Evolutionary conservation across 2,888 invertebrate genomes (phyloP).

Genomic region (Drosophila crucigera): DNA sequence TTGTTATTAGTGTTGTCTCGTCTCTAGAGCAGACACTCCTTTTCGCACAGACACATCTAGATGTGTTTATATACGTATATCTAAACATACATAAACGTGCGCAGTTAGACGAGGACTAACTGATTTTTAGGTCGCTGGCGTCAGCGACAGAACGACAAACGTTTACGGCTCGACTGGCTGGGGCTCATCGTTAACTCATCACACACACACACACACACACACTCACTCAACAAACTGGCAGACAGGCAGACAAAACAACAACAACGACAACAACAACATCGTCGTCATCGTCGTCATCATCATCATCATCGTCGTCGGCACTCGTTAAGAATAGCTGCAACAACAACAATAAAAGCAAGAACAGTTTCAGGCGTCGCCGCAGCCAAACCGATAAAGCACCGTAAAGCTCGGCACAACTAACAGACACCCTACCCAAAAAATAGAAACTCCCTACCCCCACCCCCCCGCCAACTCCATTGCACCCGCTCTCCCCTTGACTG

Average conservation of each 20-base stretch:
- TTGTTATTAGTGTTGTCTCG: conserved; percentile 55
- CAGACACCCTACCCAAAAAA: conserved; percentile 17
- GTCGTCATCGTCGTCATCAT: conserved; percentile 27
- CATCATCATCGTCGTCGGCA: conserved; percentile 40
- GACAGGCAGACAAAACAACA: conserved; percentile 64
- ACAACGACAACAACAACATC: conserved; percentile 7
- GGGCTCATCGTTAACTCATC: conserved; percentile 53
- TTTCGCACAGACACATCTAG: conserved; percentile 40
- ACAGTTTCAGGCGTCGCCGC: conserved; percentile 28
- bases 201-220: conserved; percentile 18
- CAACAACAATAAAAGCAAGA: conserved; percentile 8
- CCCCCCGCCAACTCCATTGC: background rate
- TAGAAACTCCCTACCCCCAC: background rate
- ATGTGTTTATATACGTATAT: background rate
- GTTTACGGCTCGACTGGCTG: conserved; percentile 52
- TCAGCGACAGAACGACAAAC: conserved; percentile 72
- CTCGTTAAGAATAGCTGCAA: conserved; percentile 49
- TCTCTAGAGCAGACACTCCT: conserved; percentile 80
- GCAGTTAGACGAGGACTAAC: conserved; percentile 57
- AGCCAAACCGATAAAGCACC: conserved; percentile 36
- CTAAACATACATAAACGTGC: conserved; percentile 9
- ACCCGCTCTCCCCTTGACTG: background rate
- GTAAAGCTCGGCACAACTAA: conserved; percentile 35
- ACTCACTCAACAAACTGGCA: conserved; percentile 42
- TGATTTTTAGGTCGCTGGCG: conserved; percentile 81